These are phyloP conservation scores for Pungitius pungitius DNA, from an alignment of 2,113 vertebrate genomes.

Conservation along the genomic window DNA sequence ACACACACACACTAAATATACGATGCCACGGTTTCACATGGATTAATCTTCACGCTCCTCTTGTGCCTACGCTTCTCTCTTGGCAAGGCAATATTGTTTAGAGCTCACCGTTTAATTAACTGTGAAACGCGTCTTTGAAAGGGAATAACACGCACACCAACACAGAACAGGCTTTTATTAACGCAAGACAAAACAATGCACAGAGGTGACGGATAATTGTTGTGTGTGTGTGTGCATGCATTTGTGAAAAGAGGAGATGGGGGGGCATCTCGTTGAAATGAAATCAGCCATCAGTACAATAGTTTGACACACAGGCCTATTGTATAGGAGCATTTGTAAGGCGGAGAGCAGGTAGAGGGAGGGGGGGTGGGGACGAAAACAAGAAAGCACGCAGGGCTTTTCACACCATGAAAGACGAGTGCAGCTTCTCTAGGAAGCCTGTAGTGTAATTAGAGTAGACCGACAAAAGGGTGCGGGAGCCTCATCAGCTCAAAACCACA, in stretches of 20 bases:
- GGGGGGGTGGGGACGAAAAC: conserved; percentile 15
- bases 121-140: conserved; percentile 55
- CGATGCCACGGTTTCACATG: conserved; percentile 29
- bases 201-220: conserved; percentile 37
- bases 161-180: conserved; percentile 60
- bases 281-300: conserved; percentile 59
- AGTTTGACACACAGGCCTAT: conserved; percentile 53
- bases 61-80: conserved; percentile 37
- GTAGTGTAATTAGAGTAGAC: conserved; percentile 49
- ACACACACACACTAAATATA: background rate
- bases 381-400: conserved; percentile 20
- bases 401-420: conserved; percentile 38
- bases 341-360: conserved; percentile 1
- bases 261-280: conserved; percentile 50
- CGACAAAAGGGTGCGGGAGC: conserved; percentile 32
- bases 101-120: conserved; percentile 72
- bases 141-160: conserved; percentile 34
- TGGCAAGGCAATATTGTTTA: conserved; percentile 42
- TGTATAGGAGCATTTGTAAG: conserved; percentile 30
- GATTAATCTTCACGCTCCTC: conserved; percentile 40
- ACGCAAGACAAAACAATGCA: conserved; percentile 60
- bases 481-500: background rate
- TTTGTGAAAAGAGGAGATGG: conserved; percentile 32
- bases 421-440: conserved; percentile 9
- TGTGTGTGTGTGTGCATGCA: too few relatives aligned